phyloP scores from a whole-genome alignment of 2,888 invertebrate species.

The Caenorhabditis sp. region DNA sequence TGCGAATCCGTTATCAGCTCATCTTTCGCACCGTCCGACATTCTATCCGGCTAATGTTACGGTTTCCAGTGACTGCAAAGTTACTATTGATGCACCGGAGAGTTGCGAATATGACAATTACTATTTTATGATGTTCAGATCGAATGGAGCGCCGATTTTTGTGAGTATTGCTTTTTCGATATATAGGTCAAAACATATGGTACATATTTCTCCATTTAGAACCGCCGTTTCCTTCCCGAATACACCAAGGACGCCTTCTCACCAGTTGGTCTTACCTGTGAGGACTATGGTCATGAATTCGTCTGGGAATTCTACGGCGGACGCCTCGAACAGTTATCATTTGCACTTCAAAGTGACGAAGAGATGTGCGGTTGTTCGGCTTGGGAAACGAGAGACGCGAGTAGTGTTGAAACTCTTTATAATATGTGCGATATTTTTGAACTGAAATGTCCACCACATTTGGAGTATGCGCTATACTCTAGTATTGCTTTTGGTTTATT shows the following conservation, averaged over 20 bases:
- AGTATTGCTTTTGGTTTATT: too few relatives aligned
- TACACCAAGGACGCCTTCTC: not conserved
- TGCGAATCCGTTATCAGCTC: not conserved
- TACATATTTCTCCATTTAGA: not conserved
- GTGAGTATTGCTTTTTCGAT: conserved; percentile 1
- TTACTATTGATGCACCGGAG: not conserved
- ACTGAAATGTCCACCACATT: not conserved
- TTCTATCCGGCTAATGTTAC: not conserved
- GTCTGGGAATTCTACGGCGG: not conserved
- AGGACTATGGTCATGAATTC: not conserved
- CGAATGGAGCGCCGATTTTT: conserved; percentile 11
- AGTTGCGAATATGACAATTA: not conserved
- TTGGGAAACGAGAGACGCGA: not conserved
- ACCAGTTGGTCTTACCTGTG: not conserved
- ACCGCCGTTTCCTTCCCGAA: not conserved
- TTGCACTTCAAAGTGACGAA: not conserved
- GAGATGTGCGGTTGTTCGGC: not conserved
- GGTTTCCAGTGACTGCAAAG: not conserved
- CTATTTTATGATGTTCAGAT: conserved; percentile 20
- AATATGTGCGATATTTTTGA: not conserved
- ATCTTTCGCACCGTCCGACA: not conserved
- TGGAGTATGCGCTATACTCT: too few relatives aligned
- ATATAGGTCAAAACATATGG: not conserved
- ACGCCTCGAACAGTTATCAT: not conserved
- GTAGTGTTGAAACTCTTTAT: not conserved